Conservation (phyloP, 2,797 vertebrate species). For the Epinephelus malabaricus region DNA sequence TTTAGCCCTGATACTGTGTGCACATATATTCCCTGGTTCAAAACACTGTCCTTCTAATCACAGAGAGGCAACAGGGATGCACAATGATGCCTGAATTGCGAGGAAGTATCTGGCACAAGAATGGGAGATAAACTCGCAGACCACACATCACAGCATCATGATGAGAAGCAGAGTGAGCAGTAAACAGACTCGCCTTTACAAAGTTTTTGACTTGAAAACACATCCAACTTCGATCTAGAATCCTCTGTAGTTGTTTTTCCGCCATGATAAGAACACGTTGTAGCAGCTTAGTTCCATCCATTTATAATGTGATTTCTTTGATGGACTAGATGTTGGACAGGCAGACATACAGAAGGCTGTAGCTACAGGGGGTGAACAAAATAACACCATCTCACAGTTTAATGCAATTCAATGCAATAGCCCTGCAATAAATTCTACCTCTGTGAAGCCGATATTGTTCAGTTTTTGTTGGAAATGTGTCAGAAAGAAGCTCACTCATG, state of each 20-base stretch:
- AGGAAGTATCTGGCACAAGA: not conserved
- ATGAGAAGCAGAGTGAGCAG: not conserved
- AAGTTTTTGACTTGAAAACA: conserved; percentile 9
- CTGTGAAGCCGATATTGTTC: conserved; percentile 21
- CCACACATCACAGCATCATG: not conserved
- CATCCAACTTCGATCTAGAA: not conserved
- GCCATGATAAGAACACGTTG: not conserved
- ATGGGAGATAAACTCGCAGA: not conserved
- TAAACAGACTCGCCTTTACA: conserved; percentile 5
- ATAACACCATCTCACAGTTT: conserved; percentile 35
- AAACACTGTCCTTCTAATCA: not conserved
- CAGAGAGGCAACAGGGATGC: not conserved
- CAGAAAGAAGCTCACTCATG: not conserved
- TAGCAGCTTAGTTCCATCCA: conserved; percentile 20
- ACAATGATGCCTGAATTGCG: not conserved
- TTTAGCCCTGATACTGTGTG: not conserved
- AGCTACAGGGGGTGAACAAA: conserved; percentile 33
- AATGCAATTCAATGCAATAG: conserved; percentile 48
- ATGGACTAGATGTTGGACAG: conserved; percentile 18
- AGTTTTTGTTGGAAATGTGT: not conserved
- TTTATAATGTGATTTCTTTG: conserved; percentile 42
- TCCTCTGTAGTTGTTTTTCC: conserved; percentile 12
- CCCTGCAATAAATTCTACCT: conserved; percentile 24
- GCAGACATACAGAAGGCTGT: conserved; percentile 2
- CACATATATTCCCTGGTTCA: not conserved